Evolutionary conservation across 2,888 invertebrate species (phyloP).

Genomic region (Eulithis testata): DNA sequence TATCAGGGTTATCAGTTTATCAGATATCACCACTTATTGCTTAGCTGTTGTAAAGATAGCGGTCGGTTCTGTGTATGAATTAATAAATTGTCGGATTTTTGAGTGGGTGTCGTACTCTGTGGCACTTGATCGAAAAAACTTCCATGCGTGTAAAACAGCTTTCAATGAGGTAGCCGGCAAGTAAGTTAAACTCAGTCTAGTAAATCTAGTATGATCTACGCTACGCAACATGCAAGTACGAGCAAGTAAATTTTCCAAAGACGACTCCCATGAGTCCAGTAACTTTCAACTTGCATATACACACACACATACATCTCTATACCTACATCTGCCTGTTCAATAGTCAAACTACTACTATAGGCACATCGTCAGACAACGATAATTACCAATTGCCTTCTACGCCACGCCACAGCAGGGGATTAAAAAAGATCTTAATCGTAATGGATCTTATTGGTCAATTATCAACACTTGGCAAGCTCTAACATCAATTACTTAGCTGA

Average conservation of each 20-base stretch:
- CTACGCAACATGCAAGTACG: too few relatives aligned
- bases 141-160: neutral
- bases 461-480: constrained; percentile 8
- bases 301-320: too few relatives aligned
- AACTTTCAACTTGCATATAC: too few relatives aligned
- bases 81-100: constrained; percentile 6
- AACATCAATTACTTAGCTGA: constrained; percentile 9
- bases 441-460: constrained; percentile 16
- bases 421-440: constrained; percentile 7
- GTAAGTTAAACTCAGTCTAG: too few relatives aligned
- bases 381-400: neutral
- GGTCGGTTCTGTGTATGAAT: neutral
- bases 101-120: constrained; percentile 4
- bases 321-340: too few relatives aligned
- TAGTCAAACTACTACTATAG: neutral
- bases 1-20: neutral
- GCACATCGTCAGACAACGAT: neutral
- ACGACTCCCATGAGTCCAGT: too few relatives aligned
- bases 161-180: neutral
- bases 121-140: neutral
- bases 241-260: too few relatives aligned
- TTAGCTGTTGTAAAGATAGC: constrained; percentile 14
- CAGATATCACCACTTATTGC: constrained; percentile 11
- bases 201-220: too few relatives aligned
- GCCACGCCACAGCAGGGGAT: neutral